phyloP scores from a whole-genome alignment of 2,888 invertebrate genomes.

The Xestoiulus laeticollis region DNA sequence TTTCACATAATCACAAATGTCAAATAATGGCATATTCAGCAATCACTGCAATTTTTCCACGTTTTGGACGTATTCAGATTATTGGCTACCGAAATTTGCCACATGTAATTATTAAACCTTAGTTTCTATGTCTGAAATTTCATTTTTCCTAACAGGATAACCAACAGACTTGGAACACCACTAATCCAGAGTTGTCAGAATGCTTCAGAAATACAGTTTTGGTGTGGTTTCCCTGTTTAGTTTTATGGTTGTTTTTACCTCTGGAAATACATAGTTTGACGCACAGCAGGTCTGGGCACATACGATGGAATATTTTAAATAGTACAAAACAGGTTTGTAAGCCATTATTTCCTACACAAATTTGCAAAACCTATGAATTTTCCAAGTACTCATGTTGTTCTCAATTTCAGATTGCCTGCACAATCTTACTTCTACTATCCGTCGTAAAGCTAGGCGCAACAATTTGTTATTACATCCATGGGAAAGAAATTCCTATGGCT shows the following conservation, averaged over 20 bases:
- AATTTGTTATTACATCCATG: not conserved
- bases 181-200: conserved; percentile 83
- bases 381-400: not conserved
- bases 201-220: conserved; percentile 66
- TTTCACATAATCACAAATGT: too few species aligned
- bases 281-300: conserved; percentile 56
- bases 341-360: not conserved
- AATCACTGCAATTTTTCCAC: too few species aligned
- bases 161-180: conserved; percentile 80
- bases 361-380: not conserved
- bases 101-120: not conserved
- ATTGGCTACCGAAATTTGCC: not conserved
- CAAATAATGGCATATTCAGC: too few species aligned
- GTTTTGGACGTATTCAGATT: not conserved
- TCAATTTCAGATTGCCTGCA: conserved; percentile 5
- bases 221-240: conserved; percentile 65
- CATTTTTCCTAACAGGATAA: conserved; percentile 71
- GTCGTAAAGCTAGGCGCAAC: not conserved
- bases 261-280: conserved; percentile 58
- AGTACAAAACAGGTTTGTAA: conserved; percentile 72
- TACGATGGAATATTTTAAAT: conserved; percentile 67
- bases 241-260: conserved; percentile 61
- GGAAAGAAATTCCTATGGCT: not conserved
- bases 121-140: not conserved
- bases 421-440: conserved; percentile 30